A percentile compares a stretch with the other conserved stretches of the same genome.
phyloP scores from a whole-genome alignment of 2,113 vertebrate genomes.

The Atractosteus spatula region DNA sequence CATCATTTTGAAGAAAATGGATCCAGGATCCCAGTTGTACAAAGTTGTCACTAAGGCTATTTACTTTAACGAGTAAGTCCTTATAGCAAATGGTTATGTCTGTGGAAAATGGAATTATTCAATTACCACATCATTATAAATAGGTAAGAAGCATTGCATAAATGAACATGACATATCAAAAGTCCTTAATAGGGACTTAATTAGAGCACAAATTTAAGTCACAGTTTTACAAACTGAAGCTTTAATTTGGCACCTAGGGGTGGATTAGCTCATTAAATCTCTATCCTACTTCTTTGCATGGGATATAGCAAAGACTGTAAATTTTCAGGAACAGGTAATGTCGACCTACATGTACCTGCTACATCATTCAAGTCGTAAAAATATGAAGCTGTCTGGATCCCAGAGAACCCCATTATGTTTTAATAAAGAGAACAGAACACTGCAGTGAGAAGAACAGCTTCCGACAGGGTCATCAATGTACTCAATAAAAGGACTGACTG shows the following conservation, averaged over 20 bases:
- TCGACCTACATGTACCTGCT: not conserved
- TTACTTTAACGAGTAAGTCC: too few relatives aligned
- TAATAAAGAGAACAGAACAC: slow-evolving; percentile 21
- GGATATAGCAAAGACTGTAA: not conserved
- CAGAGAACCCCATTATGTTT: slow-evolving; percentile 18
- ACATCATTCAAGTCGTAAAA: slow-evolving; percentile 7
- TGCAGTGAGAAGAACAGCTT: not conserved
- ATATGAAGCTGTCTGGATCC: slow-evolving; percentile 17
- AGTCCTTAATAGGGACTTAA: not conserved
- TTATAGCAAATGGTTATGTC: not conserved
- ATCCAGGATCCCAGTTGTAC: too few relatives aligned
- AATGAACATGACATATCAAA: slow-evolving; percentile 2
- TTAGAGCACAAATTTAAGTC: not conserved
- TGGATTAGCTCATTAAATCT: not conserved
- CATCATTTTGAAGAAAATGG: too few relatives aligned
- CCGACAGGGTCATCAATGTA: slow-evolving; percentile 9
- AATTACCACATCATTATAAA: not conserved
- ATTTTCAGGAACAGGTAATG: too few relatives aligned
- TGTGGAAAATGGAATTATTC: not conserved
- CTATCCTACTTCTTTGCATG: not conserved
- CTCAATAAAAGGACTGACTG: slow-evolving; percentile 11
- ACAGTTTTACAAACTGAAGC: not conserved
- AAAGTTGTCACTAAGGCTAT: too few relatives aligned
- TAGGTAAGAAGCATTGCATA: not conserved
- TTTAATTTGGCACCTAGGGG: not conserved